Percentiles rank a stretch among this genome's conserved stretches.
These are phyloP conservation scores for Tachina fera DNA, from an alignment of 2,888 invertebrate genomes.

Conservation along the genomic window DNA sequence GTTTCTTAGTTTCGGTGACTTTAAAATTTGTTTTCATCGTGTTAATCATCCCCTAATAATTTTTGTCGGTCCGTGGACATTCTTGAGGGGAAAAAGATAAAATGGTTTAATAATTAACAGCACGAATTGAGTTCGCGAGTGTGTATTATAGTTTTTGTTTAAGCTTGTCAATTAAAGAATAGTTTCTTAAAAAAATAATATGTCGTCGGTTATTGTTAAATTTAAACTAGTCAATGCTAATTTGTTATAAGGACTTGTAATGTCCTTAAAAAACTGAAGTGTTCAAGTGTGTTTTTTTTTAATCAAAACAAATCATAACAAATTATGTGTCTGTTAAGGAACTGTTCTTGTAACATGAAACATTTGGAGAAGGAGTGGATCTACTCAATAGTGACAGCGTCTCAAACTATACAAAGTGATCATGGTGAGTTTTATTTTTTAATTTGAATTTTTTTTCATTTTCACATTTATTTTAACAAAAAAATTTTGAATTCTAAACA, in stretches of 20 bases:
- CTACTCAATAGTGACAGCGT: constrained; percentile 12
- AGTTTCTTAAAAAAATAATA: not conserved
- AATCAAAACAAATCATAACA: not conserved
- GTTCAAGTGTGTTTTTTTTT: constrained; percentile 20
- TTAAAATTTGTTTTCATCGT: constrained; percentile 17
- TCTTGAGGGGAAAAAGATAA: constrained; percentile 47
- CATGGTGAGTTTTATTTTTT: constrained; percentile 27
- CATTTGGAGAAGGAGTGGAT: constrained; percentile 18
- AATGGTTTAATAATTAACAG: constrained; percentile 60
- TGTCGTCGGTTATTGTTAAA: constrained; percentile 3
- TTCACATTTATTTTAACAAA: not conserved
- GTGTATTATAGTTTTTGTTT: constrained; percentile 30
- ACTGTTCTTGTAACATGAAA: not conserved
- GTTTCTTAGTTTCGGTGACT: constrained; percentile 1
- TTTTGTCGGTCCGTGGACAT: not conserved
- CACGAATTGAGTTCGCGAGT: constrained; percentile 12
- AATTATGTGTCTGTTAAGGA: constrained; percentile 14
- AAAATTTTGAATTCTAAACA: not conserved
- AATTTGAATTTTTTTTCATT: not conserved
- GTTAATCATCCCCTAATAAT: constrained; percentile 50
- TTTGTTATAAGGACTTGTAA: constrained; percentile 38
- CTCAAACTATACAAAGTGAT: not conserved
- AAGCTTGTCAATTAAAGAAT: constrained; percentile 44
- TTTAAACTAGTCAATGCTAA: constrained; percentile 26
- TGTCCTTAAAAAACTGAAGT: constrained; percentile 15